Evolutionary conservation across 2,888 invertebrate genomes (phyloP).

Genomic region (Piscicola geometra): DNA sequence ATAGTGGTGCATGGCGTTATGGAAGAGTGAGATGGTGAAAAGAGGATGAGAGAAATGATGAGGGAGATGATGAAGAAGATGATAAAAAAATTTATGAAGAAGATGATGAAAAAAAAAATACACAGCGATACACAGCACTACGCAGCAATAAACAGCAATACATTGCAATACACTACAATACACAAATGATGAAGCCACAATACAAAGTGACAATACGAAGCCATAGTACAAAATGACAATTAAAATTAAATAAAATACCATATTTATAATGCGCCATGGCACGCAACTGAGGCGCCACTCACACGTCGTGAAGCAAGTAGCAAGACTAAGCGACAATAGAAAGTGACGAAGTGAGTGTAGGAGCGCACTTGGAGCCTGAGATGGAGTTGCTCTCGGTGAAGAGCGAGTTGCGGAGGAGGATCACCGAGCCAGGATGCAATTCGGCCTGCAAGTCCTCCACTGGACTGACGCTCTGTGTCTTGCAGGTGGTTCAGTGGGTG

Average conservation of each 20-base stretch:
- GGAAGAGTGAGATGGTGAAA: not conserved
- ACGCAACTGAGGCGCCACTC: too few species aligned
- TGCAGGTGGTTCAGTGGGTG: too few species aligned
- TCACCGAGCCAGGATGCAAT: conserved; percentile 38
- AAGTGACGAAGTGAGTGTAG: too few species aligned
- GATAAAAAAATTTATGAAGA: not conserved
- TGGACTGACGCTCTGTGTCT: conserved; percentile 44
- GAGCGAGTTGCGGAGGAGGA: conserved; percentile 38
- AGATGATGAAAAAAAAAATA: not conserved
- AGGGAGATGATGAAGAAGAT: not conserved
- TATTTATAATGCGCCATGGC: too few species aligned
- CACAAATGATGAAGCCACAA: too few species aligned
- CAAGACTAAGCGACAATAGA: too few species aligned
- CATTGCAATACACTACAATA: not conserved
- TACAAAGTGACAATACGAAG: conserved; percentile 5
- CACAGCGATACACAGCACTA: not conserved
- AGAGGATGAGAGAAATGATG: not conserved
- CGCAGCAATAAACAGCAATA: not conserved
- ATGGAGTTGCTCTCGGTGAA: conserved; percentile 60
- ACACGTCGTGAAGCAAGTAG: too few species aligned
- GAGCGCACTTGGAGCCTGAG: conserved; percentile 59
- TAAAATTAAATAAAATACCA: too few species aligned
- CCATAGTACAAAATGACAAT: too few species aligned
- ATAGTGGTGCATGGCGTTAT: not conserved
- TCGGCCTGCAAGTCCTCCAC: conserved; percentile 42